Base-by-base conservation (phyloP, 2,888 invertebrate genomes). In the Gymnosoma rotundatum region DNA sequence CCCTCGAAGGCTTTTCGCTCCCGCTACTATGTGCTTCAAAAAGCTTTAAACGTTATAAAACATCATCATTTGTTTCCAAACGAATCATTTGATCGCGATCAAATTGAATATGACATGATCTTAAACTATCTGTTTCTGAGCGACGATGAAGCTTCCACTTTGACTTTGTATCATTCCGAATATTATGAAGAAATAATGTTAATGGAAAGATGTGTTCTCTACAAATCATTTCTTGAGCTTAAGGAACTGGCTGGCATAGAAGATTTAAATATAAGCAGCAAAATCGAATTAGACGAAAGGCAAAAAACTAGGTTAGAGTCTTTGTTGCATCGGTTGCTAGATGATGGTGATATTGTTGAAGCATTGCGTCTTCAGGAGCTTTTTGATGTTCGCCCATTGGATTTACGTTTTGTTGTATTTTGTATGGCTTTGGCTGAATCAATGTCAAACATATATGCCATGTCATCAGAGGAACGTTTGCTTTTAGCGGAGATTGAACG, bases 391-490 rank as follows among this genome's bases (percentile, higher is more conserved):
- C 91, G 92, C 2, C 92, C 92, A 10, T 87, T 90, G 2, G 94
- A 95, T 88, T 88, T 95, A 78, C 93, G 94, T 86, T 93, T 94
- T 75, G 89, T 95, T 80, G 93, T 94, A 83, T 92, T 94, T 72
- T 94, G 94, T 83, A 93, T 94, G 91, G 93, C 93, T 32, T 90
- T 95, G 86, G 95, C 94, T 8, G 95, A 95, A 89, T 94, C 94
- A 21, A 92, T 94, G 85, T 91, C 93, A 7, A 92, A 92, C 72
- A 94, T 94, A 1, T 92, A 93, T 84, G 93, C 94, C 83, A 90
- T 96, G 87, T 94, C 94, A 2, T 93, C 93, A 63, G 94, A 95
- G 88, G 94, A 96, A 88, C 93, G 95, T 69, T 92, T 94, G 75
- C 92, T 95, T 60, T 87, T 94, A 10, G 90, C 89, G 25, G 92